Evolutionary conservation across 2,888 invertebrate species (phyloP), one percentile per base, ranked within the genome.

Genomic region (Camponotus fellah): DNA sequence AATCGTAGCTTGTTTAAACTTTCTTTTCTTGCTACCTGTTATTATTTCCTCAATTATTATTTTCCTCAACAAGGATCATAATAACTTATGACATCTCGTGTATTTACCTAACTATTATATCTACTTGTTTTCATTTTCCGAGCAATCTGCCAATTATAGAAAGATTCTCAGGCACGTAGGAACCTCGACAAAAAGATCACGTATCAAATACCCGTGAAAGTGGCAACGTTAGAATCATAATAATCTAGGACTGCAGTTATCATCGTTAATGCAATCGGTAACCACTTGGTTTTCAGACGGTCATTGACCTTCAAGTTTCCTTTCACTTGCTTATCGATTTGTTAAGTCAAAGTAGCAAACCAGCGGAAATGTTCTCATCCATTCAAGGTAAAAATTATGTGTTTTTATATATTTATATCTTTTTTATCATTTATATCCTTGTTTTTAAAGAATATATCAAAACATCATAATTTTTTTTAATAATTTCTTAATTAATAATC

Each of bases 261-360:
- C 85, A 81, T 83, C 86, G 62, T 76, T 86, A 88, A 88, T 85
- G 84, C 85, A 75, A 75, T 65, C 75, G 64, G 82, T 84, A 84
- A 83, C 83, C 88, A 40, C 81, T 87, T 85, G 83, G 86, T 86
- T 88, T 88, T 83, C 68, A 87, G 72, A 8, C 88, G 88, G 86
- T 84, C 88, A 84, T 72, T 43, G 87, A 87, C 88, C 88, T 88
- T 86, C 81, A 82, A 86, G 84, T 88, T 88, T 88, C 88, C 88
- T 88, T 88, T 88, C 88, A 88, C 88, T 84, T 86, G 74, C 82
- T 82, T 82, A 77, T 82, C 82, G 82, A 68, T 77, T 71, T 71
- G 60, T 80, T 80, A 80, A 71, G 37, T 32, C 71, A 60, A 80
- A 80, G 77, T 69, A 77, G 79, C 71, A 80, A 80, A 62, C 10